These are phyloP conservation scores for Passer montanus DNA, from an alignment of 2,113 vertebrate genomes.

Conservation along the genomic window DNA sequence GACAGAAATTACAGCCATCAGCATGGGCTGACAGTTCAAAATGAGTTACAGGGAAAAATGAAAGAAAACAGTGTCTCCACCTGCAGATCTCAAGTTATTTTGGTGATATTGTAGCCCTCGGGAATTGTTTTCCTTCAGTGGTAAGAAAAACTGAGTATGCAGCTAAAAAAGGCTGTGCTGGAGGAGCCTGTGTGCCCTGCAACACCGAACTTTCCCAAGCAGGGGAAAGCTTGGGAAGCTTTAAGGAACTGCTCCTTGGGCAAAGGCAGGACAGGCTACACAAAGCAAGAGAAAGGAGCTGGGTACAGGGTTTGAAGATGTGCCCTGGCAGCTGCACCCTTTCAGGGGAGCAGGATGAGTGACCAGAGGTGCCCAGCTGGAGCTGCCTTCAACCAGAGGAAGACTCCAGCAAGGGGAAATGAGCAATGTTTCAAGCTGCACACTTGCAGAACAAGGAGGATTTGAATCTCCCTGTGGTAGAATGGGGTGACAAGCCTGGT, in stretches of 20 bases:
- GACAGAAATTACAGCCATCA: not conserved
- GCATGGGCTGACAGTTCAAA: not conserved
- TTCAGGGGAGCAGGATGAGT: not conserved
- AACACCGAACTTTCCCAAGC: not conserved
- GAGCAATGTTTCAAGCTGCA: not conserved
- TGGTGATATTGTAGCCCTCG: not conserved
- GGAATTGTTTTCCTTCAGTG: not conserved
- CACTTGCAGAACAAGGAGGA: not conserved
- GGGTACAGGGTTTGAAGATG: not conserved
- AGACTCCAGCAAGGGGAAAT: not conserved
- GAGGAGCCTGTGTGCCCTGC: accelerated
- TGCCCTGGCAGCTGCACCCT: not conserved
- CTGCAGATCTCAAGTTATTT: not conserved
- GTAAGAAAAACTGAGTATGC: not conserved
- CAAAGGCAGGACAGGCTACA: not conserved
- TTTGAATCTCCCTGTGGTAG: not conserved
- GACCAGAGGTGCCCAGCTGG: not conserved
- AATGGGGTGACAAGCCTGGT: not conserved
- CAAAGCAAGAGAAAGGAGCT: not conserved
- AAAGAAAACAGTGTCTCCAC: not conserved
- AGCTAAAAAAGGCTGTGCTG: not conserved
- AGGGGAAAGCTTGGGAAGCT: not conserved
- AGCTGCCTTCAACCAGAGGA: not conserved
- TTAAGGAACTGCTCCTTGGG: not conserved
- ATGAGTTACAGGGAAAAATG: not conserved